phyloP scores from a whole-genome alignment of 2,113 vertebrate genomes.

The Etia nguti region DNA sequence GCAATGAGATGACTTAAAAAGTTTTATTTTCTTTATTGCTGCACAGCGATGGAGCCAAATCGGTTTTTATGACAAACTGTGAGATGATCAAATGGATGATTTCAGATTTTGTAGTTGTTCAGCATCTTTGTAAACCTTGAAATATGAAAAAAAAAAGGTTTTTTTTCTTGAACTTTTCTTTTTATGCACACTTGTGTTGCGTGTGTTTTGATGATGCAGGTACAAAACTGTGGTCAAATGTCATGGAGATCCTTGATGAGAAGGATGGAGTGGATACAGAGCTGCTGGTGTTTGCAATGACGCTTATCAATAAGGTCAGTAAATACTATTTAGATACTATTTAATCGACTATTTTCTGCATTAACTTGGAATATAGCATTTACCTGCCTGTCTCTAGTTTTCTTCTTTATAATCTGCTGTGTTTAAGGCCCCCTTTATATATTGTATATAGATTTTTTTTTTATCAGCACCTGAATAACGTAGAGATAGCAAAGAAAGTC shows the following conservation, averaged over 20 bases:
- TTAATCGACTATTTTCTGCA: neutral
- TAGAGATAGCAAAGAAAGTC: neutral
- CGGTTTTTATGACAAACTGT: neutral
- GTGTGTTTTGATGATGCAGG: slow-evolving; percentile 62
- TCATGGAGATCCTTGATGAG: slow-evolving; percentile 94
- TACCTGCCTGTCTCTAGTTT: neutral
- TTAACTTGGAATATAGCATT: neutral
- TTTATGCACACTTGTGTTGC: neutral
- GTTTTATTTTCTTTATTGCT: neutral
- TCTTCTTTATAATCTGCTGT: neutral
- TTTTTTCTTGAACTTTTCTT: neutral
- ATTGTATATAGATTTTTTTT: neutral
- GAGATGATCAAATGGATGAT: neutral
- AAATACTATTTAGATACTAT: neutral
- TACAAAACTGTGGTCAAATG: slow-evolving; percentile 85
- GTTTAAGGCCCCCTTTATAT: neutral
- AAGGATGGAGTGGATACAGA: slow-evolving; percentile 96
- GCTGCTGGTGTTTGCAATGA: slow-evolving; percentile 92
- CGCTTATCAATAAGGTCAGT: slow-evolving; percentile 92
- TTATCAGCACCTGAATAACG: neutral
- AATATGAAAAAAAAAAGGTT: no score
- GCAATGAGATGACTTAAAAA: neutral
- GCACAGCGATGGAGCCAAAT: neutral
- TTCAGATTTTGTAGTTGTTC: neutral
- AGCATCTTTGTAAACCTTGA: neutral